Evolutionary conservation across 1,140 invertebrate genomes (phyloP).

Genomic region (Drosophila pandora): DNA sequence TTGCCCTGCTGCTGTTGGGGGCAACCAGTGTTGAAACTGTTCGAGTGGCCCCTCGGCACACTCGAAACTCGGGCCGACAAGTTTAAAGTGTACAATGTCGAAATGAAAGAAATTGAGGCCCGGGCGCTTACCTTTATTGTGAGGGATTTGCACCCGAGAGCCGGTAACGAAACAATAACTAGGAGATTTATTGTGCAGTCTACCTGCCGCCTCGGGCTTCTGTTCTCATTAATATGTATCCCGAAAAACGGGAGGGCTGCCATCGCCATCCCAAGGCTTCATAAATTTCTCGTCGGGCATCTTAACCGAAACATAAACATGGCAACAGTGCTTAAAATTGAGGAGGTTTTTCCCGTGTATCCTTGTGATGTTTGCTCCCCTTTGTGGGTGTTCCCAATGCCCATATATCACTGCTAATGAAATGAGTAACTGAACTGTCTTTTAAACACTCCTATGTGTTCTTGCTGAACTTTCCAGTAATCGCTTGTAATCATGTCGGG

Average conservation of each 20-base stretch:
- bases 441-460: neutral
- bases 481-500: neutral
- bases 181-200: slow-evolving; percentile 63
- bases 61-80: slow-evolving; percentile 44
- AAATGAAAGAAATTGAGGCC: slow-evolving; percentile 43
- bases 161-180: slow-evolving; percentile 70
- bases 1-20: slow-evolving; percentile 16
- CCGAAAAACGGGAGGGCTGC: slow-evolving; percentile 7
- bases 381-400: slow-evolving; percentile 6
- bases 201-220: slow-evolving; percentile 17
- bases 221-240: slow-evolving; percentile 40
- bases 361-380: slow-evolving; percentile 22
- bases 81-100: slow-evolving; percentile 57
- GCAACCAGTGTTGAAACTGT: slow-evolving; percentile 60
- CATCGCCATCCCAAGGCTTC: too few species aligned
- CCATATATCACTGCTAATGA: slow-evolving; percentile 6
- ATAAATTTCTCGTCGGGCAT: slow-evolving; percentile 36
- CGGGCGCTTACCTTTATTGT: slow-evolving; percentile 55
- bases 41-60: slow-evolving; percentile 55
- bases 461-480: neutral
- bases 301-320: too few species aligned
- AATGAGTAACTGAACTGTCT: neutral
- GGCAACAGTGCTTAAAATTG: slow-evolving; percentile 12
- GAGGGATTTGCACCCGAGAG: slow-evolving; percentile 60
- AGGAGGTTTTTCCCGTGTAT: too few species aligned